Percentiles rank a stretch among this genome's conserved stretches.
Conservation (phyloP, 2,113 vertebrate genomes). For the Delphinapterus leucas region DNA sequence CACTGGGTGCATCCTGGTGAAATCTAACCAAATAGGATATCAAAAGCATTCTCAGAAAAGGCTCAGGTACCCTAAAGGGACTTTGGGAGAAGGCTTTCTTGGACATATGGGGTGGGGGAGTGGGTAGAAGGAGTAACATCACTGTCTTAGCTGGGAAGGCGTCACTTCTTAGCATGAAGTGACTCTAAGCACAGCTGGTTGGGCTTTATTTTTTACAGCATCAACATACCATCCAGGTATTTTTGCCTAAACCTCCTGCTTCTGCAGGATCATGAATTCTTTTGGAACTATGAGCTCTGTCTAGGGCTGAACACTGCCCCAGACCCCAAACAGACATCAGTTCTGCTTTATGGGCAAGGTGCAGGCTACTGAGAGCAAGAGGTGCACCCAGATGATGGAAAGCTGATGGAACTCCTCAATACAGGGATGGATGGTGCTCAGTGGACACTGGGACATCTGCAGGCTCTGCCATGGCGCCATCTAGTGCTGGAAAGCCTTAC, state of each 20-base stretch:
- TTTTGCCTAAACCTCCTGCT: neutral
- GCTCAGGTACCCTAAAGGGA: neutral
- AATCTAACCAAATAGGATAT: neutral
- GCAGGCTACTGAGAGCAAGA: too few relatives aligned
- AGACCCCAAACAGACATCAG: neutral
- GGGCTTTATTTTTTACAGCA: neutral
- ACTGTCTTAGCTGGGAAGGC: neutral
- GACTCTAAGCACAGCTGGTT: neutral
- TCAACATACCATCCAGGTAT: neutral
- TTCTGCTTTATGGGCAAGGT: neutral
- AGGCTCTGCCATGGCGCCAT: neutral
- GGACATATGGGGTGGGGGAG: rapidly evolving
- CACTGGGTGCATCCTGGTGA: rapidly evolving
- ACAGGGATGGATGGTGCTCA: rapidly evolving
- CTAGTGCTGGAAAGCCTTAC: neutral
- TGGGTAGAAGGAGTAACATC: rapidly evolving
- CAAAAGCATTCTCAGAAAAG: neutral
- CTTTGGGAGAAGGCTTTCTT: neutral
- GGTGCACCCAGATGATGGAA: neutral
- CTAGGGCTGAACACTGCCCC: neutral
- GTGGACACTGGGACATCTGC: neutral
- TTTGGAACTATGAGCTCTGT: neutral
- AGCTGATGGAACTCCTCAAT: rapidly evolving
- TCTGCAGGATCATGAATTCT: neutral
- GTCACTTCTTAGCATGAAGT: neutral